phyloP scores from a whole-genome alignment of 2,888 invertebrate genomes.

The Colletes collaris region DNA sequence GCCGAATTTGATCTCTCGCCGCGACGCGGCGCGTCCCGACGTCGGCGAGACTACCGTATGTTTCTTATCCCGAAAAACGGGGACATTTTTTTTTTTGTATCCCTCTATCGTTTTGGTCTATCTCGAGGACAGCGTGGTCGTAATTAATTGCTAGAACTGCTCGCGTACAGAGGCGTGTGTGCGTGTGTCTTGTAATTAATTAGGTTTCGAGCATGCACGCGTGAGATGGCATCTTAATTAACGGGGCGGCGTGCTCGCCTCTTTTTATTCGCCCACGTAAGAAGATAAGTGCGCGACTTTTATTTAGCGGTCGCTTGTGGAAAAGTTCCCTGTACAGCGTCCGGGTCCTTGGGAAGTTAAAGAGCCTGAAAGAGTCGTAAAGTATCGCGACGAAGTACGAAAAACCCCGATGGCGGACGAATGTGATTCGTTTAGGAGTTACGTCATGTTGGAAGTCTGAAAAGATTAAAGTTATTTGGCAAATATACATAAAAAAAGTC shows the following conservation, averaged over 20 bases:
- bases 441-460: too few species aligned
- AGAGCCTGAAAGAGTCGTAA: slow-evolving; percentile 15
- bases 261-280: slow-evolving; percentile 21
- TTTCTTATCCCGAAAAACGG: background rate
- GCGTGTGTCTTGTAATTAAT: slow-evolving; percentile 44
- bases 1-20: slow-evolving; percentile 54
- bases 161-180: background rate
- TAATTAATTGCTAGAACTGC: slow-evolving; percentile 40
- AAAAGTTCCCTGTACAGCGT: slow-evolving; percentile 18
- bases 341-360: slow-evolving; percentile 16
- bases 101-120: background rate
- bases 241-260: slow-evolving; percentile 11
- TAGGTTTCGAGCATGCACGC: slow-evolving; percentile 43
- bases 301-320: slow-evolving; percentile 31
- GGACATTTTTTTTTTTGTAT: background rate
- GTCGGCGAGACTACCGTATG: background rate
- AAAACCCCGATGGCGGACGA: background rate
- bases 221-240: slow-evolving; percentile 57
- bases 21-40: background rate
- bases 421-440: slow-evolving; percentile 20
- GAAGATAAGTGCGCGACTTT: slow-evolving; percentile 42
- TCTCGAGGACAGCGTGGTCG: background rate
- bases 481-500: too few species aligned
- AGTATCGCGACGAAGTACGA: background rate
- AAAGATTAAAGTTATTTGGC: too few species aligned